A percentile compares a stretch with the other conserved stretches of the same genome.
phyloP scores from a whole-genome alignment of 2,113 vertebrate genomes.

The Carlito syrichta region DNA sequence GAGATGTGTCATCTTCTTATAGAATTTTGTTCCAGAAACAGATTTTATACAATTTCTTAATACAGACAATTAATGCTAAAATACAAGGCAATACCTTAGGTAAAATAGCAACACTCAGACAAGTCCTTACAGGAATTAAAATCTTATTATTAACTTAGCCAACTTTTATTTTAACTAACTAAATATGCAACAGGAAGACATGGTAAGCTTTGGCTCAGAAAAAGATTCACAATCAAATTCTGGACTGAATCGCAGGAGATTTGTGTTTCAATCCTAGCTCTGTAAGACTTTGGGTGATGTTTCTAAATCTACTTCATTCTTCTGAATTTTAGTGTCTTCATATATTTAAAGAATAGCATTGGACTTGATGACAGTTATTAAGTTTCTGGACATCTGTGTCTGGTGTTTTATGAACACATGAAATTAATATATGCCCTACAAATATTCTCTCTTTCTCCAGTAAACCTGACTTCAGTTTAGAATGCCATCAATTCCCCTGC shows the following conservation, averaged over 20 bases:
- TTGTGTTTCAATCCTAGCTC: neutral
- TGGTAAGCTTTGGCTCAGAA: neutral
- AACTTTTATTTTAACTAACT: neutral
- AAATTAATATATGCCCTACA: neutral
- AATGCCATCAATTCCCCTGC: neutral
- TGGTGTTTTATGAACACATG: neutral
- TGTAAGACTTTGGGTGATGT: neutral
- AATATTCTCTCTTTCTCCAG: neutral
- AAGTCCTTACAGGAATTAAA: neutral
- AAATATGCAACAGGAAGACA: neutral
- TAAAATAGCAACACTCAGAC: neutral
- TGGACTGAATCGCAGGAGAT: neutral
- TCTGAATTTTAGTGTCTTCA: neutral
- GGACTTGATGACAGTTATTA: neutral
- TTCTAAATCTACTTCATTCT: neutral
- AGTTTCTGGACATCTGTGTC: neutral
- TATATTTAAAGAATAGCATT: neutral
- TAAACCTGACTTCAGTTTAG: neutral
- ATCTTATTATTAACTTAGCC: neutral
- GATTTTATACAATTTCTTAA: neutral
- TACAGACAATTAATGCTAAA: neutral
- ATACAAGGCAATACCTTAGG: neutral
- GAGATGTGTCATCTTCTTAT: neutral
- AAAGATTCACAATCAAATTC: neutral
- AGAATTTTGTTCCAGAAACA: neutral